Conservation (phyloP, 2,888 invertebrate genomes). For the Polia nebulosa region DNA sequence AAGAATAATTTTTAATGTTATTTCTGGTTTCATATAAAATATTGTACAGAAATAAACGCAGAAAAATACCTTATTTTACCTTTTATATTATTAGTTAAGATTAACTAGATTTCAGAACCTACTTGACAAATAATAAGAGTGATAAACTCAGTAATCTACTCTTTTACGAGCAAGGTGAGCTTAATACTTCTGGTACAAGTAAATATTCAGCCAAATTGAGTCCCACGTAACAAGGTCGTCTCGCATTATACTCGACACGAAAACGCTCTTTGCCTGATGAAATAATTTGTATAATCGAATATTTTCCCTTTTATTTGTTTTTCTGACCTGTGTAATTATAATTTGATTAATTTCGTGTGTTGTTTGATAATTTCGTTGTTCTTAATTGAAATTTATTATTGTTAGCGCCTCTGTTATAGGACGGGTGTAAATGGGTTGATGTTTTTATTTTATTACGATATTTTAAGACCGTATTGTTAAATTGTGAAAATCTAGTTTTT, state of each 20-base stretch:
- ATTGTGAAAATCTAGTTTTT: no score
- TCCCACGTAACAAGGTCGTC: constrained; percentile 55
- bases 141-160: constrained; percentile 22
- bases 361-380: constrained; percentile 26
- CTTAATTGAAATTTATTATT: constrained; percentile 38
- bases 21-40: no score
- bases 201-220: constrained; percentile 50
- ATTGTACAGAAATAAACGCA: no score
- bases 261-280: constrained; percentile 74
- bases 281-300: constrained; percentile 68
- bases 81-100: neutral
- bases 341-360: constrained; percentile 50
- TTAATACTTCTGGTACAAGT: constrained; percentile 50
- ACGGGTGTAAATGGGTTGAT: constrained; percentile 8
- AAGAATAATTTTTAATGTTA: no score
- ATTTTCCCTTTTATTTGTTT: constrained; percentile 55
- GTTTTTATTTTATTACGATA: constrained; percentile 17
- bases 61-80: no score
- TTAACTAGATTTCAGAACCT: neutral
- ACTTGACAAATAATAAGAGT: constrained; percentile 20
- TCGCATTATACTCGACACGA: constrained; percentile 67
- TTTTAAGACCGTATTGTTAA: neutral
- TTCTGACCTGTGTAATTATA: constrained; percentile 48
- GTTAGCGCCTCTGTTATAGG: constrained; percentile 8
- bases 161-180: constrained; percentile 37